Base-by-base conservation (phyloP, 2,888 invertebrate genomes). In the Caenorhabditis plicata region DNA sequence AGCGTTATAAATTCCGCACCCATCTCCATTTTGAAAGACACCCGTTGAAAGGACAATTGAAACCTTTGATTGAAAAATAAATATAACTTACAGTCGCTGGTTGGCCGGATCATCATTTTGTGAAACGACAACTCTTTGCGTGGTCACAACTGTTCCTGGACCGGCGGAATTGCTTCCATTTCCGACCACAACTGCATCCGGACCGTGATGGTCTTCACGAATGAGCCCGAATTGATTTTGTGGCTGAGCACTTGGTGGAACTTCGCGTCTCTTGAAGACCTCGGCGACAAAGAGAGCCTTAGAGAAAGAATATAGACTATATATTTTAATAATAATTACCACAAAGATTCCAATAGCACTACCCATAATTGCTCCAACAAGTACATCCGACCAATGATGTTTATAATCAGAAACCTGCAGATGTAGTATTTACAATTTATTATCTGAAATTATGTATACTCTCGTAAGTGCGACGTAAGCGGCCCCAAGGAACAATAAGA, bases 311-410 rank as follows among this genome's bases (percentile, higher is more conserved):
- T 4, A 23, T 23, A 11, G 43, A 27, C 29, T n/a, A 32, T 43
- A 11, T 19, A 4, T n/a, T 33, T 19, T n/a, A 17, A 26, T 15
- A 4, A 8, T 7, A 31, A 55, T 8, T 40, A 60, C 64, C 2
- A 68, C 68, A 26, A 70, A 72, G 15, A 70, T 62, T 23, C 72
- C 72, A 29, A 72, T 64, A 9, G 57, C 55, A 39, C 64, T 67
- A 31, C 86, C 86, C 55, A 86, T 81, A 31, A 85, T 48, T 20
- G 81, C 80, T 0, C 96, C 96, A 45, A 88, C 88, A 26, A 95
- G 84, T 2, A 95, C 95, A 83, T 96, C 96, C 77, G 91, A 92
- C 91, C 93, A 94, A 81, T 96, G 95, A 83, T 96, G 95, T 82
- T 95, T 95, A 85, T 74, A 76, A 63, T 75, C 75, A 27, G 73